Conservation (phyloP, 1,140 invertebrate genomes). For the Drosophila bipectinata region DNA sequence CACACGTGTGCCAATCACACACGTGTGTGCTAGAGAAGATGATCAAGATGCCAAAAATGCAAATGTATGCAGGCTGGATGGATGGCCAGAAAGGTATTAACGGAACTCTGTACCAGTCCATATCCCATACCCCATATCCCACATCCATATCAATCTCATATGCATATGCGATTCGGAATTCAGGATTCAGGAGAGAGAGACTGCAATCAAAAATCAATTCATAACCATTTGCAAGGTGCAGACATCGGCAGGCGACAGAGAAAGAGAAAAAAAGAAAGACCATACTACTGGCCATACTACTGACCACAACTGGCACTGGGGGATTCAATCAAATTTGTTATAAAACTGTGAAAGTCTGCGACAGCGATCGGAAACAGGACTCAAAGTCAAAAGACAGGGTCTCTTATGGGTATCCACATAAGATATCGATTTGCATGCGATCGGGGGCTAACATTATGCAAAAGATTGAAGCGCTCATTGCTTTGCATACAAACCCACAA, state of each 20-base stretch:
- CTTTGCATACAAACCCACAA: constrained; percentile 70
- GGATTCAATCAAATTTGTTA: constrained; percentile 82
- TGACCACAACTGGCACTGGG: constrained; percentile 1
- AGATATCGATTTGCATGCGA: constrained; percentile 68
- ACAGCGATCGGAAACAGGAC: constrained; percentile 80
- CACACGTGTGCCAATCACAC: too few species aligned
- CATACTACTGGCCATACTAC: background rate
- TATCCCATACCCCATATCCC: constrained; percentile 8
- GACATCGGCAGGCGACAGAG: constrained; percentile 42
- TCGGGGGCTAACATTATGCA: constrained; percentile 60
- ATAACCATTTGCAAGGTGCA: constrained; percentile 83
- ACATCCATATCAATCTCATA: constrained; percentile 33
- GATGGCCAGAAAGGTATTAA: constrained; percentile 27
- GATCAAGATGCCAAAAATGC: constrained; percentile 18
- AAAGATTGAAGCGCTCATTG: constrained; percentile 44
- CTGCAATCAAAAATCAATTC: constrained; percentile 83
- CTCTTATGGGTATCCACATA: background rate
- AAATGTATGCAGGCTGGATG: constrained; percentile 31
- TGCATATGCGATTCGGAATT: constrained; percentile 27
- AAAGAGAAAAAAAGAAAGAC: background rate
- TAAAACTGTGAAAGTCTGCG: constrained; percentile 80
- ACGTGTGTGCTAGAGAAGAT: constrained; percentile 57
- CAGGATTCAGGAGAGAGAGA: constrained; percentile 3
- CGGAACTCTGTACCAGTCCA: constrained; percentile 32
- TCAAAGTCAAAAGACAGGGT: constrained; percentile 57